Percentiles rank a stretch among this genome's conserved stretches.
Conservation (phyloP, 2,888 invertebrate species). For the Lycaena phlaeas region DNA sequence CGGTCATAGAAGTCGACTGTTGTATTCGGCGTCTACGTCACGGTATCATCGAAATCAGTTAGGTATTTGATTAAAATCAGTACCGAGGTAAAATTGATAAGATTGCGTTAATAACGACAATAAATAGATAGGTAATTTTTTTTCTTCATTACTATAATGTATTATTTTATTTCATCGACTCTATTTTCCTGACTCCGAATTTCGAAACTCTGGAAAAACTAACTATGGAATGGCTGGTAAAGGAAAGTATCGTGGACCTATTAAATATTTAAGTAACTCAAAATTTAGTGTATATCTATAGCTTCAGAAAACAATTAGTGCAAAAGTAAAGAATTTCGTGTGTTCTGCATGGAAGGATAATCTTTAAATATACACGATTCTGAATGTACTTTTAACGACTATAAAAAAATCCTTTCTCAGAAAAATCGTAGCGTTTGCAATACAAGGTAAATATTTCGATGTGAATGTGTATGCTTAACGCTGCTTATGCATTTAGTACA, state of each 20-base stretch:
- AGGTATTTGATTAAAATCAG: slow-evolving; percentile 5
- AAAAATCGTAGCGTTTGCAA: slow-evolving; percentile 7
- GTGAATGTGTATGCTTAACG: slow-evolving; percentile 50
- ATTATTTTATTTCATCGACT: background rate
- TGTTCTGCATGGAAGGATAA: too few relatives aligned
- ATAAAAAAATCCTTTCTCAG: background rate
- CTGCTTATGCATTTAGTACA: slow-evolving; percentile 34
- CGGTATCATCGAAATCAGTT: background rate
- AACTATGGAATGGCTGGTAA: too few relatives aligned
- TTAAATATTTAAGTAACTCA: too few relatives aligned
- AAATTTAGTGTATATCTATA: too few relatives aligned
- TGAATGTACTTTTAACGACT: background rate
- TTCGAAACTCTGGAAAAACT: too few relatives aligned
- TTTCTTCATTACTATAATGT: too few relatives aligned
- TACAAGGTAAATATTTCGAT: slow-evolving; percentile 30
- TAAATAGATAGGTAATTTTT: background rate
- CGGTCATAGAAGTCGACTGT: slow-evolving; percentile 8
- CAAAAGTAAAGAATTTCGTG: too few relatives aligned
- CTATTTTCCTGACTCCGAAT: too few relatives aligned
- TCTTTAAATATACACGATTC: too few relatives aligned
- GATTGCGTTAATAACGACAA: background rate
- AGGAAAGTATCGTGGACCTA: too few relatives aligned
- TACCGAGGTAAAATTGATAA: slow-evolving; percentile 1
- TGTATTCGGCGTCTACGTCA: slow-evolving; percentile 1
- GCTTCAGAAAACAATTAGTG: too few relatives aligned